These are phyloP conservation scores for Cybosia mesomella DNA, from an alignment of 2,888 invertebrate species.

Conservation along the genomic window DNA sequence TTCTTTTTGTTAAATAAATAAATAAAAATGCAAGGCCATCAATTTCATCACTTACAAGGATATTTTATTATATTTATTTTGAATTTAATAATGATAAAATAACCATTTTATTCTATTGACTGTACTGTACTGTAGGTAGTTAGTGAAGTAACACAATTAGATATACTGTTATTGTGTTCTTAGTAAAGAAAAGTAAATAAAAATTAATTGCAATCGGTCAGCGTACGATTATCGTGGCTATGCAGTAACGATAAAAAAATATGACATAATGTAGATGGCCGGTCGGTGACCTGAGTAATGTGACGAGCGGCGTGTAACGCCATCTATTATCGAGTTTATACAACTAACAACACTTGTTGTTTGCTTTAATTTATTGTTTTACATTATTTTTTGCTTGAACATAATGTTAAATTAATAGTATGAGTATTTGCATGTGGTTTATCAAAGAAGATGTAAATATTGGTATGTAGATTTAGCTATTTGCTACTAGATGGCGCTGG, in stretches of 20 bases:
- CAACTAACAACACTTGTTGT: background rate
- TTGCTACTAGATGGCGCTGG: conserved; percentile 62
- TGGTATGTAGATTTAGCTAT: conserved; percentile 44
- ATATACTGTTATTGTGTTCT: conserved; percentile 6
- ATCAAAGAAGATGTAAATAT: background rate
- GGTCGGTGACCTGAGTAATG: conserved; percentile 43
- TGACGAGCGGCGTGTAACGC: conserved; percentile 53
- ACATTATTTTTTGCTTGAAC: background rate
- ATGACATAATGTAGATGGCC: conserved; percentile 47
- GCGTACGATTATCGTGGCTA: conserved; percentile 67
- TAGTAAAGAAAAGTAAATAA: conserved; percentile 36
- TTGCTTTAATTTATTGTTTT: background rate
- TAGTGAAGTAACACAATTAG: background rate
- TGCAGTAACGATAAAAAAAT: conserved; percentile 59
- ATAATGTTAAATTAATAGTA: background rate
- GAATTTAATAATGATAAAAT: too few relatives aligned
- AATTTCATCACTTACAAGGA: too few relatives aligned
- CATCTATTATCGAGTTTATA: conserved; percentile 63
- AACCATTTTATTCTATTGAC: too few relatives aligned
- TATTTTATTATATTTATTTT: too few relatives aligned
- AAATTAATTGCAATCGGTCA: conserved; percentile 69
- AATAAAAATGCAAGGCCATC: too few relatives aligned
- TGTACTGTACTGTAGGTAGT: background rate
- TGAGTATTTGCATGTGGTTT: background rate
- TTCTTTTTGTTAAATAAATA: too few relatives aligned